Base-by-base conservation (phyloP, 1,140 invertebrate species). In the Chionoecetes opilio region DNA sequence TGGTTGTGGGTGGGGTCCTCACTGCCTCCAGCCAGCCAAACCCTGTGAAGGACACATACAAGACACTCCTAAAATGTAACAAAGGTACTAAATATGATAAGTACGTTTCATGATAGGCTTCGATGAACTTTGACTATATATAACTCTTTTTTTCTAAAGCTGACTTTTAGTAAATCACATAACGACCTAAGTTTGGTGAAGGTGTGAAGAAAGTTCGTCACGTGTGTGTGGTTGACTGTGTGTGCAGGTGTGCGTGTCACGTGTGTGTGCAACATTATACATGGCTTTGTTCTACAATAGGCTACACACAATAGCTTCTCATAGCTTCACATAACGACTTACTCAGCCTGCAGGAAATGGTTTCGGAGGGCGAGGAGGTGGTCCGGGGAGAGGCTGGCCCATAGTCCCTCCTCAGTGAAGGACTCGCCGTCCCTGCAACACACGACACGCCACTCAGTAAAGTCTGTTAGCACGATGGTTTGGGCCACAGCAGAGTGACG, bases 371-470 rank as follows among this genome's bases (percentile, higher is more conserved):
- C 26, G 35, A 94, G 26, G 8, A 93, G 46, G 32, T 93, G 85
- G 21, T 93, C 41, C 3, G 93, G 93, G 3, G 93, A 75, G 26
- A 93, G 41, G 21, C 85, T 63, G 2, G 41, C 34, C 93, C 93
- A 93, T 26, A 93, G 21, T 0, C 88, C 93, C 9, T 6, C 46
- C 17, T 93, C 93, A 5, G 85, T 93, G 32, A 86, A 85, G 2
- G 26, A 41, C 1, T 46, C 86, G n/a, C 29, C 93, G 17, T 14
- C 21, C 35, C 93, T 93, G 93, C 6, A 88, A 85, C 14, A 93
- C 32, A 91, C 8, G 29, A 41, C 8, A 91, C 17, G 3, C 31
- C 46, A 0, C 6, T 82, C 53, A 87, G 21, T 53, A 53, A 53
- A 17, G n/a, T n/a, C n/a, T n/a, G n/a, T n/a, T n/a, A n/a, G 46